These are phyloP conservation scores for Oryzias javanicus DNA, from an alignment of 2,113 vertebrate genomes.

Conservation along the genomic window DNA sequence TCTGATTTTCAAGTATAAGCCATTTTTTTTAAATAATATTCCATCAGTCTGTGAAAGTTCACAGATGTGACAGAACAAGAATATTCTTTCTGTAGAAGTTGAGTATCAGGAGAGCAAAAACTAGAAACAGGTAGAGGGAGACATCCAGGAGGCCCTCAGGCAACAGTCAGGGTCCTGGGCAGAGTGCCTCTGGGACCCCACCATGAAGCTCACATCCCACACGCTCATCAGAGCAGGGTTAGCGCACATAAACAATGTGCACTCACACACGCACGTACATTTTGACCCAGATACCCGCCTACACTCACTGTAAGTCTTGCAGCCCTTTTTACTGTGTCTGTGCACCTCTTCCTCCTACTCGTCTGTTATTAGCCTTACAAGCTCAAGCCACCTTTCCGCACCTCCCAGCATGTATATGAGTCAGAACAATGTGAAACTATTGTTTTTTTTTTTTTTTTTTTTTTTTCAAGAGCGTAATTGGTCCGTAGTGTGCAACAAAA, in stretches of 20 bases:
- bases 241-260: constrained; percentile 44
- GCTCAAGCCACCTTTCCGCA: constrained; percentile 61
- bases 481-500: constrained; percentile 28
- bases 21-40: too few species aligned
- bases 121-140: constrained; percentile 44
- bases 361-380: constrained; percentile 64
- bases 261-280: constrained; percentile 22
- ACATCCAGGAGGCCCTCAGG: constrained; percentile 53
- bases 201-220: constrained; percentile 53
- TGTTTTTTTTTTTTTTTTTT: constrained; percentile 38
- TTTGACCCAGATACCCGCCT: constrained; percentile 50
- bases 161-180: constrained; percentile 44
- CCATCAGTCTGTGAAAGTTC: constrained; percentile 1
- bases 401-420: constrained; percentile 51
- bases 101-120: constrained; percentile 33
- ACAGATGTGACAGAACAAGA: not conserved
- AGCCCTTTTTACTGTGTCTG: constrained; percentile 55
- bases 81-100: constrained; percentile 31
- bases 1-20: too few species aligned
- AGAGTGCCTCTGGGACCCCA: constrained; percentile 53
- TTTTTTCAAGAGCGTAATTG: constrained; percentile 56
- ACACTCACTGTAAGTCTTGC: constrained; percentile 53
- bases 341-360: constrained; percentile 68
- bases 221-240: constrained; percentile 54
- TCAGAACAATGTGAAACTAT: constrained; percentile 49